Conservation (phyloP, 2,113 vertebrate genomes). For the Alligator sinensis region DNA sequence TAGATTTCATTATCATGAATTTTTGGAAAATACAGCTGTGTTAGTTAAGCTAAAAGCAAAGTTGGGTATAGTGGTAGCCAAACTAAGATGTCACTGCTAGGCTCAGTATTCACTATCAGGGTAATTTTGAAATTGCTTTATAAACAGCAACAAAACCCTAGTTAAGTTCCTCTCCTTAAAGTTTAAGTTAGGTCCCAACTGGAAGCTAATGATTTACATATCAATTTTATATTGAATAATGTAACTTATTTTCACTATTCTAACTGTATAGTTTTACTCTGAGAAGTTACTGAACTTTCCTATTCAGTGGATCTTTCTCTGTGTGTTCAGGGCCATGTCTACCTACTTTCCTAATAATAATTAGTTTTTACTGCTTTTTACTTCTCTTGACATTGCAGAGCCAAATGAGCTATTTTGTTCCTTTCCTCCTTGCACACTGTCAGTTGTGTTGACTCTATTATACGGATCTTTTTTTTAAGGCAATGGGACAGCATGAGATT, state of each 20-base stretch:
- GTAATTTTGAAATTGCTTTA: slow-evolving; percentile 76
- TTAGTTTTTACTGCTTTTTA: not conserved
- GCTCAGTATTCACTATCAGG: slow-evolving; percentile 67
- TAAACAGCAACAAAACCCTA: slow-evolving; percentile 64
- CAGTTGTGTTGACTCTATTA: not conserved
- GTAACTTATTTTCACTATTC: slow-evolving; percentile 63
- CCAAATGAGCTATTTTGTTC: not conserved
- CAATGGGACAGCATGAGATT: not conserved
- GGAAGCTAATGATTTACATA: slow-evolving; percentile 62
- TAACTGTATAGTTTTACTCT: not conserved
- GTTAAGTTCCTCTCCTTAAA: slow-evolving; percentile 72
- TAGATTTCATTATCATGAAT: slow-evolving; percentile 67
- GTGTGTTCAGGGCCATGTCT: not conserved
- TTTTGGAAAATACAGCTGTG: slow-evolving; percentile 64
- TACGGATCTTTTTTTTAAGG: not conserved
- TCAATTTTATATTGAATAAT: slow-evolving; percentile 59
- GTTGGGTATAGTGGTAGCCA: slow-evolving; percentile 56
- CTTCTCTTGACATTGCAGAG: not conserved
- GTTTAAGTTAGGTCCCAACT: slow-evolving; percentile 72
- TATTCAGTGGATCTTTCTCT: not conserved
- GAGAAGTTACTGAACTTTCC: not conserved
- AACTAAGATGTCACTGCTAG: slow-evolving; percentile 71
- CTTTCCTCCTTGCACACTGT: not conserved
- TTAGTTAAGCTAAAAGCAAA: slow-evolving; percentile 71
- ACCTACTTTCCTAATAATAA: not conserved